Conservation (phyloP, 2,797 vertebrate species). For the Spondyliosoma cantharus region DNA sequence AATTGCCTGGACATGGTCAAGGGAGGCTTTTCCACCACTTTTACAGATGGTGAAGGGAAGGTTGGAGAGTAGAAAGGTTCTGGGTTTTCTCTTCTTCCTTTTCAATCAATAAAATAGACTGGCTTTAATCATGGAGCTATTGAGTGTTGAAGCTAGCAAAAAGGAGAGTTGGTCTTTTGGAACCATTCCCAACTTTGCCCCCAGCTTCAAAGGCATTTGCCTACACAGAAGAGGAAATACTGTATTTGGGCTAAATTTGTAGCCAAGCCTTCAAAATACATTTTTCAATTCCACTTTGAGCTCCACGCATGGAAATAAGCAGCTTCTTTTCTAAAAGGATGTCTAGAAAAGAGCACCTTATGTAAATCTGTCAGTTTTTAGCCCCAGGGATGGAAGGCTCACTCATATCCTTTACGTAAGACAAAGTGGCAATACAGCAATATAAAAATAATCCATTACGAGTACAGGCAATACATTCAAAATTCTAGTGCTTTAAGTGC, state of each 20-base stretch:
- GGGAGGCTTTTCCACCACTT: constrained; percentile 71
- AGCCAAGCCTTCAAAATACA: constrained; percentile 28
- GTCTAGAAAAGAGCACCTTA: background rate
- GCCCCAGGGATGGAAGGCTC: background rate
- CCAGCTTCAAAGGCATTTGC: constrained; percentile 54
- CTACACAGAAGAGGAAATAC: constrained; percentile 50
- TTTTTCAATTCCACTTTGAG: constrained; percentile 43
- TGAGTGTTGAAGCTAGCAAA: constrained; percentile 78
- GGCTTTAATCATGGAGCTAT: constrained; percentile 79
- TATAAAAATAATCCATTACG: background rate
- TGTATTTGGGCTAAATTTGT: constrained; percentile 50
- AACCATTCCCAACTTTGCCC: constrained; percentile 72
- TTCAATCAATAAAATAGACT: constrained; percentile 82
- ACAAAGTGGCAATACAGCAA: background rate
- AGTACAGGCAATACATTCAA: background rate
- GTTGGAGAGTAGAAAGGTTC: constrained; percentile 69
- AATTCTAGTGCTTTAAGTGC: background rate
- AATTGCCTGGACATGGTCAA: constrained; percentile 80
- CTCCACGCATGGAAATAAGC: constrained; percentile 26
- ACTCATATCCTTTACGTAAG: background rate
- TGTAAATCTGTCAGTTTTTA: constrained; percentile 2
- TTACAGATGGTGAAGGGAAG: constrained; percentile 69
- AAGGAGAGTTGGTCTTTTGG: constrained; percentile 75
- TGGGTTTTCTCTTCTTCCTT: constrained; percentile 66
- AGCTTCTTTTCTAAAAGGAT: constrained; percentile 6